Evolutionary conservation across 2,113 vertebrate genomes (phyloP).

Genomic region (Rhynchopsitta pachyrhyncha): DNA sequence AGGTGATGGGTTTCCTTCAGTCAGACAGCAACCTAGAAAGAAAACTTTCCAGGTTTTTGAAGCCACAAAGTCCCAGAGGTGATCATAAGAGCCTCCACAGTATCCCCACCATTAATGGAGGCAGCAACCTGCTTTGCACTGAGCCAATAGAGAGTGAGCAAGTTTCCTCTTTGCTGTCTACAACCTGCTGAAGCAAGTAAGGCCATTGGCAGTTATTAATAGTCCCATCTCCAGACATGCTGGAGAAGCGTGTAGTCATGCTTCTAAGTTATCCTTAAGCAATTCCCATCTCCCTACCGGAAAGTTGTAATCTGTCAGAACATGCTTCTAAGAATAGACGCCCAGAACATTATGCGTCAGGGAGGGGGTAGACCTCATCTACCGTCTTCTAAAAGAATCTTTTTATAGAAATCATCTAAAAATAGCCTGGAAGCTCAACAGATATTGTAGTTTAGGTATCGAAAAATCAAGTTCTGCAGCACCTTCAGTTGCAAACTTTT

Average conservation of each 20-base stretch:
- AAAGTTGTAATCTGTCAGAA: slow-evolving; percentile 31
- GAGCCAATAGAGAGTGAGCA: not conserved
- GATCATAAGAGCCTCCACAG: not conserved
- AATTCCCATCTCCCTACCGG: not conserved
- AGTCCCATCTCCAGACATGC: slow-evolving; percentile 16
- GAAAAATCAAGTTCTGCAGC: not conserved
- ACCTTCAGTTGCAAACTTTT: not conserved
- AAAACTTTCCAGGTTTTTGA: not conserved
- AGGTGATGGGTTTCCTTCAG: not conserved
- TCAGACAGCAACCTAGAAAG: not conserved
- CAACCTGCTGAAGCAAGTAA: slow-evolving; percentile 10
- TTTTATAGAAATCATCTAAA: slow-evolving; percentile 26
- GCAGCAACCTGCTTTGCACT: not conserved
- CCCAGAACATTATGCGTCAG: not conserved
- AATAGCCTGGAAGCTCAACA: slow-evolving; percentile 13
- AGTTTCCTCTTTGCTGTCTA: not conserved
- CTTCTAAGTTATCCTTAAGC: slow-evolving; percentile 27
- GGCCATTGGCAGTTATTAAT: slow-evolving; percentile 36
- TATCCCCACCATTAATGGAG: not conserved
- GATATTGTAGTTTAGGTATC: not conserved
- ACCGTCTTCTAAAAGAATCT: not conserved
- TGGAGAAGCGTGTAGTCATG: not conserved
- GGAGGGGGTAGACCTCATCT: slow-evolving; percentile 1
- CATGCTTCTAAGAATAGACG: slow-evolving; percentile 40
- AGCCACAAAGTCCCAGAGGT: not conserved